Conservation (phyloP, 2,113 vertebrate species). For the Chloropsis cyanopogon region DNA sequence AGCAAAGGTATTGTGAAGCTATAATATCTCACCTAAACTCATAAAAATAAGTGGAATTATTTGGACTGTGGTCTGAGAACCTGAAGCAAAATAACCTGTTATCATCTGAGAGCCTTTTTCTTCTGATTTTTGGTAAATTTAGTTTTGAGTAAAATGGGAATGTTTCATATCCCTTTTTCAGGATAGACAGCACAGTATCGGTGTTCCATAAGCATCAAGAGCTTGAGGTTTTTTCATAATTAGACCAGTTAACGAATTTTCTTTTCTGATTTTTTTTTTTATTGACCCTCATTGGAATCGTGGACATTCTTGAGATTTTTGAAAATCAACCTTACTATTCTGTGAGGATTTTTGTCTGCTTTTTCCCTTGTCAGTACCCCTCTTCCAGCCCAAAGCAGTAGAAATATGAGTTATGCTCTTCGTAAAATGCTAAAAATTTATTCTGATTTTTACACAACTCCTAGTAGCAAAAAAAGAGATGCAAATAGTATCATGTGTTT, state of each 20-base stretch:
- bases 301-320: not conserved
- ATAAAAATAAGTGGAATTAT: not conserved
- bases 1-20: not conserved
- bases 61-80: not conserved
- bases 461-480: not conserved
- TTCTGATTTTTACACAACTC: not conserved
- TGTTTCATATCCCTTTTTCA: not conserved
- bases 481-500: not conserved
- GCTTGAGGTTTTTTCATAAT: accelerated
- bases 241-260: not conserved
- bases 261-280: not conserved
- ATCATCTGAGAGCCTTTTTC: not conserved
- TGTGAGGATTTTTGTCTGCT: not conserved
- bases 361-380: accelerated
- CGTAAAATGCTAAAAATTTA: not conserved
- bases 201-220: not conserved
- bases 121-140: not conserved
- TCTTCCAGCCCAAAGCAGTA: not conserved
- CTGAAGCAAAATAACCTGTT: not conserved
- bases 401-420: not conserved
- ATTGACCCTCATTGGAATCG: not conserved
- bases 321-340: not conserved
- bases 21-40: not conserved
- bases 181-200: not conserved
- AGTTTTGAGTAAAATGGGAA: not conserved